Percentiles rank a stretch among this genome's conserved stretches.
Conservation (phyloP, 2,113 vertebrate genomes). For the Oryzias celebensis region DNA sequence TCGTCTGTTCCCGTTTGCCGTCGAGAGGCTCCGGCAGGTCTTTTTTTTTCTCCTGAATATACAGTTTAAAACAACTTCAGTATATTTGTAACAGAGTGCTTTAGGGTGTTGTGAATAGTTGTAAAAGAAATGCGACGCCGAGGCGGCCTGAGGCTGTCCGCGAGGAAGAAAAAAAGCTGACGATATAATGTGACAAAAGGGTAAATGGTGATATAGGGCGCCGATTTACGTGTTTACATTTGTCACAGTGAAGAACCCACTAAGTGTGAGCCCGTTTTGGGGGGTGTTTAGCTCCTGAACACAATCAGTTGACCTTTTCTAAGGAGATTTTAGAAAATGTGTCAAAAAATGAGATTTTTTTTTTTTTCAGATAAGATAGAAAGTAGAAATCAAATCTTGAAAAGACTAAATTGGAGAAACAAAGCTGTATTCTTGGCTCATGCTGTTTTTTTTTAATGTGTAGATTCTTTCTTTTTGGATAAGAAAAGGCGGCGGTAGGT, state of each 20-base stretch:
- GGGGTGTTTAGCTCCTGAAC: conserved; percentile 36
- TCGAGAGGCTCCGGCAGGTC: conserved; percentile 50
- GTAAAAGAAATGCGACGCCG: conserved; percentile 56
- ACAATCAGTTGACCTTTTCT: conserved; percentile 59
- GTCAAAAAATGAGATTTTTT: conserved; percentile 30
- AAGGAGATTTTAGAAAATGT: conserved; percentile 47
- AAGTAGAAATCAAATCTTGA: conserved; percentile 36
- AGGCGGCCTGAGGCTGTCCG: conserved; percentile 34
- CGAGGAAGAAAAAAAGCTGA: conserved; percentile 26
- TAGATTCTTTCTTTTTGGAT: conserved; percentile 64
- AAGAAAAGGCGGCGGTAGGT: conserved; percentile 69
- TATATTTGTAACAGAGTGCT: conserved; percentile 71
- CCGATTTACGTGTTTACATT: conserved; percentile 69
- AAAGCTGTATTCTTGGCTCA: conserved; percentile 42
- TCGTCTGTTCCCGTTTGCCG: conserved; percentile 61
- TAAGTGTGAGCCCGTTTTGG: conserved; percentile 20
- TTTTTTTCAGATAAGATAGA: conserved; percentile 28
- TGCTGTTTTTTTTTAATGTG: conserved; percentile 44
- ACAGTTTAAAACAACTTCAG: conserved; percentile 66
- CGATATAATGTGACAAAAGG: conserved; percentile 38
- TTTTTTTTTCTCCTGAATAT: conserved; percentile 67
- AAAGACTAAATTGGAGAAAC: conserved; percentile 44
- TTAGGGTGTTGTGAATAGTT: conserved; percentile 72
- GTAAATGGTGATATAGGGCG: conserved; percentile 24
- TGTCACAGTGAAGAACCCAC: conserved; percentile 33